Evolutionary conservation across 1,140 invertebrate genomes (phyloP), one percentile per base, ranked within the genome.

Genomic region (Trichonephila inaurata): DNA sequence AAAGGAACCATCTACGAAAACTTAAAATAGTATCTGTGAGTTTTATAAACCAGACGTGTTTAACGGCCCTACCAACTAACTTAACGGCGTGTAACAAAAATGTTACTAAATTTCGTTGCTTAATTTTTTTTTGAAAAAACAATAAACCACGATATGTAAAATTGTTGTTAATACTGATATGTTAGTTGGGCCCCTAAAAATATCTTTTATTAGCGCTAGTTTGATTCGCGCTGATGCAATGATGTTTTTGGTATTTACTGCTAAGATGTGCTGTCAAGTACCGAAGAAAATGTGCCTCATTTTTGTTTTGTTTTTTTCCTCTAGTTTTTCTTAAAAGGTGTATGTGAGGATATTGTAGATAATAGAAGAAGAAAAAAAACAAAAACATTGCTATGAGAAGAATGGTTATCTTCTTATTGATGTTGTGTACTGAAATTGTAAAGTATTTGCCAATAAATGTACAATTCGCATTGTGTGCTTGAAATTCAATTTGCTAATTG

Each of bases 391-490:
- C 58, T 21, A 33, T 16, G 62, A 40, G 86, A 28, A 21, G 86
- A 18, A 24, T 64, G 4, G n/a, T 7, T 88, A 14, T 88, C 86
- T n/a, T 28, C 86, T 64, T 33, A 19, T 40, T 88, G 86, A 10
- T 18, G 60, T 88, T 88, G 86, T 88, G 28, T 44, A 88, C 61
- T 88, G 44, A 85, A 85, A n/a, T n/a, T 85, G 82, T 85, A 85
- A 85, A 85, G 82, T 85, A 85, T 85, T 85, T 88, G 62, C 86
- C 62, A 88, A 88, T 88, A 88, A 88, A 88, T 88, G 86, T 88
- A 88, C 28, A 88, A 88, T 24, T 85, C 28, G 82, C 58, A 85
- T 58, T 58, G 21, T 77, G 16, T 77, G 44, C 44, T 85, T n/a
- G 8, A n/a, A 82, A 24, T 85, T 51, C 21, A 44, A 44, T 85